Base-by-base conservation (phyloP, 1,140 invertebrate species). In the Dreissena polymorpha region DNA sequence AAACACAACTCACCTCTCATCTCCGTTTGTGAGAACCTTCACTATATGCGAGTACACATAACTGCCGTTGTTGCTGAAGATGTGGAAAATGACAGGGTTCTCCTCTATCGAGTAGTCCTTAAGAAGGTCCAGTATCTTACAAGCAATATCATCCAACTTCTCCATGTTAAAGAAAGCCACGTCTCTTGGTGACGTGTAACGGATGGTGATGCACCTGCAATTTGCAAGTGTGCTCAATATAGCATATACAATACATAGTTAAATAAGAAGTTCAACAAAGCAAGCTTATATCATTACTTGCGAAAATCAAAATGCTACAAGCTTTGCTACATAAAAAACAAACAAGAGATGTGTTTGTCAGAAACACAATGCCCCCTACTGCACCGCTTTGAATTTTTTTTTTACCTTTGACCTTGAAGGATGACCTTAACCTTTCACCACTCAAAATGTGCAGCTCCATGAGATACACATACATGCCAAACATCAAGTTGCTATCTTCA, bases 11-110 rank as follows among this genome's bases (percentile, higher is more conserved):
- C 86, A 72, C 29, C 87, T 87, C 53, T 87, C 76, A 12, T 88
- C 71, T 13, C 82, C 74, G 23, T 84, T 85, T 27, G 88, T 82
- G 18, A 93, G 82, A 16, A 91, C 80, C 50, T 90, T 85, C 18
- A 83, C 82, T 51, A 91, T 87, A 60, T 89, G 78, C 18, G 83
- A 74, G 73, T 91, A 91, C 0, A 92, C 82, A 76, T 86, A 89
- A 0, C 95, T 95, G 29, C 96, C 96, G 18, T 96, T 96, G 91
- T 97, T 97, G 70, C 96, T 96, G 90, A 97, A 97, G 53, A 96
- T 94, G 85, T 97, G 96, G 88, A 97, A 95, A 74, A 97, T 95
- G 57, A 96, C 94, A 2, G 96, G 96, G 89, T 96, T 95, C 23
- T 94, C 93, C 89, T 95, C 94, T 50, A 96, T 93, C 86, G 95